Conservation (phyloP, 2,113 vertebrate species). For the Siphamia tubifer region DNA sequence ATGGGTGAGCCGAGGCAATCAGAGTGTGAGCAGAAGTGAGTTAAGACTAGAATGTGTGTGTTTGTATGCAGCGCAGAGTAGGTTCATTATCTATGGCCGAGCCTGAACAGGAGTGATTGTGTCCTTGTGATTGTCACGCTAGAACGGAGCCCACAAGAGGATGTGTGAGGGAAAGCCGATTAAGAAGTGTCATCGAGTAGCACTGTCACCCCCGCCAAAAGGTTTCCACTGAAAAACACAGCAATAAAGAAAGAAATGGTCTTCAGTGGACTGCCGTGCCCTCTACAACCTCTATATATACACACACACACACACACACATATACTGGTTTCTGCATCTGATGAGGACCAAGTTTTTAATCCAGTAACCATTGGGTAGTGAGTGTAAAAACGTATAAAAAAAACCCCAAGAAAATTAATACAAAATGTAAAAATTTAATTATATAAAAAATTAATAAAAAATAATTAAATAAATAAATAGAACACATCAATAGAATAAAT, state of each 20-base stretch:
- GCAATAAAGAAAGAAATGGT: constrained; percentile 33
- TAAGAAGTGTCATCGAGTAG: constrained; percentile 56
- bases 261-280: constrained; percentile 6
- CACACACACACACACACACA: neutral
- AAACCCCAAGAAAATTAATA: too few species aligned
- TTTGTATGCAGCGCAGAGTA: constrained; percentile 16
- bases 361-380: too few species aligned
- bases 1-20: neutral
- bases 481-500: too few species aligned
- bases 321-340: too few species aligned
- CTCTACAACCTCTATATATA: neutral
- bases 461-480: too few species aligned
- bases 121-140: constrained; percentile 75
- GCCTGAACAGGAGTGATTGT: constrained; percentile 58
- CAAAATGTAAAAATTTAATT: too few species aligned
- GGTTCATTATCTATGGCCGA: constrained; percentile 2
- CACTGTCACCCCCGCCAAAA: constrained; percentile 54
- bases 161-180: constrained; percentile 64
- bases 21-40: neutral
- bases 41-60: neutral
- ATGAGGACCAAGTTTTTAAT: too few species aligned
- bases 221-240: constrained; percentile 28
- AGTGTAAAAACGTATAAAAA: too few species aligned
- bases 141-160: constrained; percentile 67
- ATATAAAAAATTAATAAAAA: too few species aligned